Evolutionary conservation across 2,888 invertebrate genomes (phyloP).

Genomic region (Malachius bipustulatus): DNA sequence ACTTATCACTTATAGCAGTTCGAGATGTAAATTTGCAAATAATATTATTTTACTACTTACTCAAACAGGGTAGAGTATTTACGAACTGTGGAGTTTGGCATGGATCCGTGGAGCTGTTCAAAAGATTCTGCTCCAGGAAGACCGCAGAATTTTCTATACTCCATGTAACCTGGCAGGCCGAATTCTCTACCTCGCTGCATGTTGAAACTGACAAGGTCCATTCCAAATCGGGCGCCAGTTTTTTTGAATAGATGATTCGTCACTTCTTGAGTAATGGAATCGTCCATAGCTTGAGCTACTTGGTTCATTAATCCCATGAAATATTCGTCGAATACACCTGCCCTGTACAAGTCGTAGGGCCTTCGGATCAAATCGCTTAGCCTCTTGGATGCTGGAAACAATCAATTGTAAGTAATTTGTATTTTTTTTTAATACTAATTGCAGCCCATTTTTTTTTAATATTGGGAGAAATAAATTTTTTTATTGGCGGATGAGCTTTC

Average conservation of each 20-base stretch:
- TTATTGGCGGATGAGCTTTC: too few species aligned
- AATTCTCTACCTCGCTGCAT: constrained; percentile 89
- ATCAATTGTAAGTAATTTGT: too few species aligned
- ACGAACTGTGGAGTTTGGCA: constrained; percentile 78
- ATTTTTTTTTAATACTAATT: too few species aligned
- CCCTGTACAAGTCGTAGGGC: constrained; percentile 81
- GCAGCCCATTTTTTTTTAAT: too few species aligned
- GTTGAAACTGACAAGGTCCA: constrained; percentile 86
- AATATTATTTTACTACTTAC: constrained; percentile 36
- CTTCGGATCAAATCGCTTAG: constrained; percentile 78
- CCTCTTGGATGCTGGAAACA: constrained; percentile 82
- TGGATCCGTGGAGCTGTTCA: constrained; percentile 72
- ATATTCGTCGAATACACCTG: constrained; percentile 83
- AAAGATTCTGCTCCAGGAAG: constrained; percentile 64
- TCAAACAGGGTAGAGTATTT: constrained; percentile 76
- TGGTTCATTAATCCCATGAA: constrained; percentile 89
- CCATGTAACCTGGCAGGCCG: constrained; percentile 86
- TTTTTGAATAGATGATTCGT: constrained; percentile 88
- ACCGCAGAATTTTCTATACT: constrained; percentile 84
- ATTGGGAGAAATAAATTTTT: too few species aligned
- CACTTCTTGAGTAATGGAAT: constrained; percentile 81
- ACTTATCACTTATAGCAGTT: too few species aligned
- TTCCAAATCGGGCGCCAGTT: constrained; percentile 58
- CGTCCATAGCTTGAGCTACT: constrained; percentile 90
- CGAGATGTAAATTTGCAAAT: too few species aligned